Evolutionary conservation across 2,113 vertebrate genomes (phyloP), one percentile per base, ranked within the genome.

Genomic region (Chamaetylas fuelleborni): DNA sequence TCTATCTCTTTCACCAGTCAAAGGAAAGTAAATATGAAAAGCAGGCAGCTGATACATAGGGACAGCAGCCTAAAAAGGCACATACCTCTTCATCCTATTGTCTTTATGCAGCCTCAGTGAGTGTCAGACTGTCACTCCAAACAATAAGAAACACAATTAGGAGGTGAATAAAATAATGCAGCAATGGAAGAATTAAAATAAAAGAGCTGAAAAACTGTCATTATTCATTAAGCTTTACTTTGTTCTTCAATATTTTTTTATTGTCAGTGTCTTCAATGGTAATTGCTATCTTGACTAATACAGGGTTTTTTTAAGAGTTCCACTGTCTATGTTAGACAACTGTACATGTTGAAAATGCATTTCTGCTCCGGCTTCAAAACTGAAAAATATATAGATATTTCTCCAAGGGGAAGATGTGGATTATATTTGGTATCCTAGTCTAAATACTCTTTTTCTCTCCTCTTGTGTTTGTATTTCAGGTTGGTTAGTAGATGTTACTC

Each of bases 401-500:
- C 24, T 53, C 3, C 7, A 16, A 22, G 26, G 28, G 31, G 66
- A 69, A 53, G 9, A 36, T n/a, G 25, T 66, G 13, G 6, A 31
- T 45, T 60, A 11, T 50, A 24, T 57, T 57, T 18, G 4, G 7
- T 43, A 36, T 71, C 29, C 22, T 70, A 19, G 31, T 82, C 64
- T 90, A 80, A 91, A 85, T 47, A 17, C 43, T 20, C 17, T 78
- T 48, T 74, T 96, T 87, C n/a, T 92, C 16, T 86, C 16, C 86
- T 33, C 18, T 72, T 92, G 4, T 93, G 71, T 93, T 97, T 98
- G 34, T 96, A 38, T 98, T 96, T 96, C 97, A 99, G 99, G 99
- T 71, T 99, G 98, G 97, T 95, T 99, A 94, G 98, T 99, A 19
- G 99, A 99, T 86, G 17, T 99, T 95, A 99, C 99, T 38, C 97